Percentiles rank a stretch among this genome's conserved stretches.
Evolutionary conservation across 2,113 vertebrate species (phyloP).

Genomic region (Mustelus asterias): DNA sequence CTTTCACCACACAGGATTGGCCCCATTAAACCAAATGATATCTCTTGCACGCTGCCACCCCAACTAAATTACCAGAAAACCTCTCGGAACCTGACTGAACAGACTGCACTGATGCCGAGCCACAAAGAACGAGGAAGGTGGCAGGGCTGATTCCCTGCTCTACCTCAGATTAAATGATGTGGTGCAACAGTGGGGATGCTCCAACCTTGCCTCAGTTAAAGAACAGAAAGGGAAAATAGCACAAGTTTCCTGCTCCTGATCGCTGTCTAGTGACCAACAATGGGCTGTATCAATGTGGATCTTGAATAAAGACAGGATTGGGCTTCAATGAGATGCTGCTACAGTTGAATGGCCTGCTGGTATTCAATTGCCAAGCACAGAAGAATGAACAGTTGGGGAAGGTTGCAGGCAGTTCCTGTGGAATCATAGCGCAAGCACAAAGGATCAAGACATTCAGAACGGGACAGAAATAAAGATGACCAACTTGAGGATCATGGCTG

Average conservation of each 20-base stretch:
- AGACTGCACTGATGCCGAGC: neutral
- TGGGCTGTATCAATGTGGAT: neutral
- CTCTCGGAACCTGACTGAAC: neutral
- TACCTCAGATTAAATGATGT: neutral
- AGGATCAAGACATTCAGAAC: too few relatives aligned
- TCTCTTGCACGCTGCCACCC: neutral
- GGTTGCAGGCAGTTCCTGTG: neutral
- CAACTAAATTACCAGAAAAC: neutral
- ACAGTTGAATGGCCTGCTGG: neutral
- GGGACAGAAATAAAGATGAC: too few relatives aligned
- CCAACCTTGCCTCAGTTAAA: neutral
- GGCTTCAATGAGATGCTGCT: neutral
- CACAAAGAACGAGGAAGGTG: neutral
- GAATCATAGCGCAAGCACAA: too few relatives aligned
- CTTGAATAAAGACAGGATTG: neutral
- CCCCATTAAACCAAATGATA: neutral
- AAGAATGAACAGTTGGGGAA: neutral
- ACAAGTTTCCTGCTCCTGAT: neutral
- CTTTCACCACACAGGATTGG: neutral
- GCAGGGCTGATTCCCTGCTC: neutral
- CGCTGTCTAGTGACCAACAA: neutral
- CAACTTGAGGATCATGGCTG: too few relatives aligned
- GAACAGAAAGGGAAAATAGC: neutral
- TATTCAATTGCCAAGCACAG: neutral
- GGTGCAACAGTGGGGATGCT: neutral